These are phyloP conservation scores for Steinernema hermaphroditum DNA, from an alignment of 2,888 invertebrate species.

Conservation along the genomic window DNA sequence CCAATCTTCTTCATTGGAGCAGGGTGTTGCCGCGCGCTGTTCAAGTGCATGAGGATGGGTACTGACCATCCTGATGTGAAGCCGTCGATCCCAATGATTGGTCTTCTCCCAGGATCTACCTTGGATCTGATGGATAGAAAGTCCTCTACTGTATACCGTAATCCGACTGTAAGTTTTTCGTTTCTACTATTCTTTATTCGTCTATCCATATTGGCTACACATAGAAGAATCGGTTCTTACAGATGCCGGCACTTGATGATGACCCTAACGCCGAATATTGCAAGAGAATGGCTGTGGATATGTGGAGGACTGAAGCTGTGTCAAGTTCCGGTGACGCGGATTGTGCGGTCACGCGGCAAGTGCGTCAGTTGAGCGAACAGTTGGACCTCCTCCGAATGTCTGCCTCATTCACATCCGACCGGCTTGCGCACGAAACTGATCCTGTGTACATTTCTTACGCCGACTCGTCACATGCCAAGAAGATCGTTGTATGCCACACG, in stretches of 20 bases:
- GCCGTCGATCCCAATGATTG: background rate
- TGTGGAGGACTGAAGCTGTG: constrained; percentile 7
- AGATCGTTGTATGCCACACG: constrained; percentile 23
- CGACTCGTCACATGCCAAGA: background rate
- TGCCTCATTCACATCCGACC: background rate
- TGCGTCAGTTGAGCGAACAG: constrained; percentile 31
- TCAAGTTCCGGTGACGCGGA: background rate
- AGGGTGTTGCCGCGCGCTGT: constrained; percentile 48
- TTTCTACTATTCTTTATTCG: too few relatives aligned
- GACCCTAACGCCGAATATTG: constrained; percentile 5
- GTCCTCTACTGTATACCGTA: constrained; percentile 50
- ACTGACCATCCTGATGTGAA: constrained; percentile 55
- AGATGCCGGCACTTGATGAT: background rate
- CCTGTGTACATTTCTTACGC: background rate
- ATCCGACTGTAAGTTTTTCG: constrained; percentile 55
- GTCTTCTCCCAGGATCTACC: background rate
- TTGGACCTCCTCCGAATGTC: constrained; percentile 33
- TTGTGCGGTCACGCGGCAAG: background rate
- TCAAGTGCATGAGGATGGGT: constrained; percentile 26
- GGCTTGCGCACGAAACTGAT: constrained; percentile 3
- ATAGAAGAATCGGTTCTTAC: background rate
- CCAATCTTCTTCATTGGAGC: constrained; percentile 55
- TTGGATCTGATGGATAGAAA: background rate
- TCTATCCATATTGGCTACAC: too few relatives aligned
- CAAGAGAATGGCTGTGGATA: constrained; percentile 20